Percentiles rank a stretch among this genome's conserved stretches.
Evolutionary conservation across 2,797 vertebrate genomes (phyloP).

Genomic region (Synaphobranchus kaupii): DNA sequence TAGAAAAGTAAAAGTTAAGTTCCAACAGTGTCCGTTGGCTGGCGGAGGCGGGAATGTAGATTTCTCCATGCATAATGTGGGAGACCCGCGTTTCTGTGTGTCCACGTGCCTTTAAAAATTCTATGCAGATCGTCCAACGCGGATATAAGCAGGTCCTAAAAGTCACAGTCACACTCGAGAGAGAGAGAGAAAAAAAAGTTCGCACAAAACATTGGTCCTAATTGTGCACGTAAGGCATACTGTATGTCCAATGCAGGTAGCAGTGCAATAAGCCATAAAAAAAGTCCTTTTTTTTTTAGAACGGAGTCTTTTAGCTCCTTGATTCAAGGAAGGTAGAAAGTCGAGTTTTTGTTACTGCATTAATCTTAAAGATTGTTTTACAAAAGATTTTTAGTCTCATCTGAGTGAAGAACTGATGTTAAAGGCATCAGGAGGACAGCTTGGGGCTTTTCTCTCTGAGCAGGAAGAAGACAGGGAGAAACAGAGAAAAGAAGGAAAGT

Average conservation of each 20-base stretch:
- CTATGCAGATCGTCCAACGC: background rate
- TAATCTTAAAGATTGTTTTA: background rate
- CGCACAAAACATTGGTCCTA: background rate
- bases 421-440: background rate
- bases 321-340: background rate
- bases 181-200: no score
- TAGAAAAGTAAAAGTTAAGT: background rate
- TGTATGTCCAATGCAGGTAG: background rate
- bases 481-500: background rate
- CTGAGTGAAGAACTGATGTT: background rate
- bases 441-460: background rate
- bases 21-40: background rate
- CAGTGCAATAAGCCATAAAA: background rate
- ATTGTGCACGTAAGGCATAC: background rate
- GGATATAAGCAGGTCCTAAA: background rate
- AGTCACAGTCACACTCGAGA: background rate
- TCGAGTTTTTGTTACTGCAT: background rate
- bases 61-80: background rate
- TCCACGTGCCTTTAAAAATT: background rate
- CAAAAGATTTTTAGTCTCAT: background rate
- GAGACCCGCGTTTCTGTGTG: background rate
- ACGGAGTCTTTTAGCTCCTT: background rate
- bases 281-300: no score
- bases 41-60: background rate
- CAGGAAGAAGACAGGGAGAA: background rate